Percentiles rank a stretch among this genome's conserved stretches.
These are phyloP conservation scores for Herminia tarsipennalis DNA, from an alignment of 2,888 invertebrate genomes.

Conservation along the genomic window DNA sequence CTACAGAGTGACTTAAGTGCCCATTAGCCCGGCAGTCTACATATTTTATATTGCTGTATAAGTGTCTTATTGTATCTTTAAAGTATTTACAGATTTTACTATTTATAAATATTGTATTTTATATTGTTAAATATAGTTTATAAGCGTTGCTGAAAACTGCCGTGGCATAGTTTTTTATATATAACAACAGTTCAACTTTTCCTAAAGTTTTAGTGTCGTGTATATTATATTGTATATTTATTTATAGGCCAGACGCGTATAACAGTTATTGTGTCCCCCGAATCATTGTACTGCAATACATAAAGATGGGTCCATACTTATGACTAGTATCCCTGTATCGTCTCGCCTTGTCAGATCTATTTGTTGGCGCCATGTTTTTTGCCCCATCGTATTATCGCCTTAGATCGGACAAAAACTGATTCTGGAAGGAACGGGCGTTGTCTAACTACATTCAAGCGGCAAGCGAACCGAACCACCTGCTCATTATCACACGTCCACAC, in stretches of 20 bases:
- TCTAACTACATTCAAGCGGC: too few relatives aligned
- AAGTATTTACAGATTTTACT: background rate
- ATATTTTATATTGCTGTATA: background rate
- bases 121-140: background rate
- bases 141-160: background rate
- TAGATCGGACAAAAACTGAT: too few relatives aligned
- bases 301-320: too few relatives aligned
- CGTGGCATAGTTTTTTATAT: background rate
- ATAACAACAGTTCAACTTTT: slow-evolving; percentile 8
- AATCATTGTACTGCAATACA: background rate
- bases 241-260: background rate
- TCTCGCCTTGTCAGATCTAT: too few relatives aligned
- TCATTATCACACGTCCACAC: too few relatives aligned
- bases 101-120: background rate
- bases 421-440: too few relatives aligned
- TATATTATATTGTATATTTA: background rate
- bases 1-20: background rate
- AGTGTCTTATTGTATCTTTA: background rate
- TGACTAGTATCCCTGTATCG: too few relatives aligned
- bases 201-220: slow-evolving; percentile 3
- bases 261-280: background rate
- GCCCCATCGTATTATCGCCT: too few relatives aligned
- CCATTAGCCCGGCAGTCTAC: background rate
- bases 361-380: too few relatives aligned
- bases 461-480: too few relatives aligned